Evolutionary conservation across 2,797 vertebrate species (phyloP).

Genomic region (Gambelia wislizenii): DNA sequence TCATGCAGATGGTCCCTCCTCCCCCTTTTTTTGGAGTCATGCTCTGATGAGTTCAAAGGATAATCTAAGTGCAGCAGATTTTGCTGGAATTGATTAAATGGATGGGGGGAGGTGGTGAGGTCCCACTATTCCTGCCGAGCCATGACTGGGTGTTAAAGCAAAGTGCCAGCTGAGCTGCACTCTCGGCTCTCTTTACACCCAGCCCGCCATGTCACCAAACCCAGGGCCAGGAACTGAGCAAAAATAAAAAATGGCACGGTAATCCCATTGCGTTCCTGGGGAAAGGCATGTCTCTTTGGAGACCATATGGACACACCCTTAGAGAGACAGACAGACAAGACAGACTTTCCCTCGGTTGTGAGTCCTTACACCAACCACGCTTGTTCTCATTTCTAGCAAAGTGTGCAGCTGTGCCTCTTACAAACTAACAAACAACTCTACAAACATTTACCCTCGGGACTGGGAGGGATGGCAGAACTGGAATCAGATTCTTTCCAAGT

Average conservation of each 20-base stretch:
- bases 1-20: neutral
- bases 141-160: no score
- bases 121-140: accelerated
- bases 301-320: no score
- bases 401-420: neutral
- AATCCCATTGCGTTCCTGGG: neutral
- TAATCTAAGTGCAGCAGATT: neutral
- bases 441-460: neutral
- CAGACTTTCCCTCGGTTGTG: no score
- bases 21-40: neutral
- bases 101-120: no score
- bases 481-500: neutral
- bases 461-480: neutral
- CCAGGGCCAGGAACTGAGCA: neutral
- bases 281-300: no score
- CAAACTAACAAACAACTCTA: no score
- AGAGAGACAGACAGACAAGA: no score
- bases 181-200: neutral
- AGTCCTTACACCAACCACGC: neutral
- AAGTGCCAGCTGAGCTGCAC: neutral
- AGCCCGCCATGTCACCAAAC: neutral
- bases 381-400: neutral
- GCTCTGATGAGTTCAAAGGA: neutral
- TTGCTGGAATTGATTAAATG: neutral
- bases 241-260: neutral